Percentiles rank a stretch among this genome's conserved stretches.
phyloP scores from a whole-genome alignment of 2,888 invertebrate genomes.

The Phytoseiulus persimilis region DNA sequence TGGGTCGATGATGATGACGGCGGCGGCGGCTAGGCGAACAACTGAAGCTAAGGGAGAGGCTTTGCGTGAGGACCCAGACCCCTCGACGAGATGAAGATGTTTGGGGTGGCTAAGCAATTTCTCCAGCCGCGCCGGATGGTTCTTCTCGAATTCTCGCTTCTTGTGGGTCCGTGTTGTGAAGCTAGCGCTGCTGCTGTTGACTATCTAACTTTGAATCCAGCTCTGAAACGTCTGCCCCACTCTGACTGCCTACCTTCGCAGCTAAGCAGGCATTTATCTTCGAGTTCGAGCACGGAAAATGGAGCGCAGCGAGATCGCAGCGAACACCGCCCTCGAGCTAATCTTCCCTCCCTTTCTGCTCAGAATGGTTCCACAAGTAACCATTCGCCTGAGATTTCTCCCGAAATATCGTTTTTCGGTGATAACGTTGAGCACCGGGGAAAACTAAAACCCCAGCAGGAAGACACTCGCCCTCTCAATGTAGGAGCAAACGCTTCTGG shows the following conservation, averaged over 20 bases:
- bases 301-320: too few relatives aligned
- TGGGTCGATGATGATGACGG: not conserved
- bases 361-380: too few relatives aligned
- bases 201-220: not conserved
- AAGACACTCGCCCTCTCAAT: too few relatives aligned
- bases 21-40: not conserved
- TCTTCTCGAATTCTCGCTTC: not conserved
- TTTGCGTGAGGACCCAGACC: not conserved
- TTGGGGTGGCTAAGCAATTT: not conserved
- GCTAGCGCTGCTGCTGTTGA: not conserved
- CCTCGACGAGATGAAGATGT: slow-evolving; percentile 5
- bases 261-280: not conserved
- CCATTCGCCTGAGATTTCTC: too few relatives aligned
- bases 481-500: too few relatives aligned
- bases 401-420: too few relatives aligned
- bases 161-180: not conserved
- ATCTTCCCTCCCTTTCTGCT: too few relatives aligned
- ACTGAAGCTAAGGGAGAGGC: not conserved
- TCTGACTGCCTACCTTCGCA: not conserved
- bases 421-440: too few relatives aligned
- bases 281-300: not conserved
- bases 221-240: not conserved
- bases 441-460: too few relatives aligned
- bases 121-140: not conserved
- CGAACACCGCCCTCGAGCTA: too few relatives aligned